phyloP scores from a whole-genome alignment of 2,797 vertebrate genomes.

The Peromyscus aztecus region DNA sequence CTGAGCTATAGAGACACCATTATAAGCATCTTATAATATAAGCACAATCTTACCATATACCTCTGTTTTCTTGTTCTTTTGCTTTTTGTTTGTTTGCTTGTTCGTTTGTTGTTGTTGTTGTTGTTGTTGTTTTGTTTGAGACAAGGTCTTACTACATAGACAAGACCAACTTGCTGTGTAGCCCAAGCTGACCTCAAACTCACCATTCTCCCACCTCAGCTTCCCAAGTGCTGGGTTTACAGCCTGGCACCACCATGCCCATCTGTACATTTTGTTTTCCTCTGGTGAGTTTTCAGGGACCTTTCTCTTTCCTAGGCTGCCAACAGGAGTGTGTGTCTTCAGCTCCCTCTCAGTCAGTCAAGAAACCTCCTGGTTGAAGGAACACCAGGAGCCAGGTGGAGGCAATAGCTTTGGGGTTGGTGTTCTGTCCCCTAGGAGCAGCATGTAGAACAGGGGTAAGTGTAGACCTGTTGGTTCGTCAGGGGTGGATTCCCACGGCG shows the following conservation, averaged over 20 bases:
- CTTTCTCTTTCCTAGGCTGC: not conserved
- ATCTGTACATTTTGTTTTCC: not conserved
- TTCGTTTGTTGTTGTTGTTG: not conserved
- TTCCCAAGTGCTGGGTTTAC: not conserved
- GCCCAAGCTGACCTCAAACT: not conserved
- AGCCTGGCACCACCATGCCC: too few relatives aligned
- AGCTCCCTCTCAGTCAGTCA: not conserved
- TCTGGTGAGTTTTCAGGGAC: not conserved
- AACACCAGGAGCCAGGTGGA: too few relatives aligned
- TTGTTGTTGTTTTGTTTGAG: not conserved
- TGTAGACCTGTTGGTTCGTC: not conserved
- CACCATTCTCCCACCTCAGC: not conserved
- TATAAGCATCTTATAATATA: not conserved
- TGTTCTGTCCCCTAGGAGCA: not conserved
- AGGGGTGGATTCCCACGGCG: not conserved
- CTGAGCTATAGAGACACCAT: not conserved
- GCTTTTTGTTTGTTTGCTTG: not conserved
- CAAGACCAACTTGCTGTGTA: not conserved
- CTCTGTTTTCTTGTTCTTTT: not conserved
- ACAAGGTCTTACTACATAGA: not conserved
- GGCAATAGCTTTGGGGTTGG: not conserved
- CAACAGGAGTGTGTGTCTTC: not conserved
- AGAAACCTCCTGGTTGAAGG: not conserved
- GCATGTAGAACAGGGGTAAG: not conserved
- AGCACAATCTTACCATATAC: not conserved